Percentiles rank a stretch among this genome's conserved stretches.
Conservation (phyloP, 2,797 vertebrate genomes). For the Fistularia commersonii region DNA sequence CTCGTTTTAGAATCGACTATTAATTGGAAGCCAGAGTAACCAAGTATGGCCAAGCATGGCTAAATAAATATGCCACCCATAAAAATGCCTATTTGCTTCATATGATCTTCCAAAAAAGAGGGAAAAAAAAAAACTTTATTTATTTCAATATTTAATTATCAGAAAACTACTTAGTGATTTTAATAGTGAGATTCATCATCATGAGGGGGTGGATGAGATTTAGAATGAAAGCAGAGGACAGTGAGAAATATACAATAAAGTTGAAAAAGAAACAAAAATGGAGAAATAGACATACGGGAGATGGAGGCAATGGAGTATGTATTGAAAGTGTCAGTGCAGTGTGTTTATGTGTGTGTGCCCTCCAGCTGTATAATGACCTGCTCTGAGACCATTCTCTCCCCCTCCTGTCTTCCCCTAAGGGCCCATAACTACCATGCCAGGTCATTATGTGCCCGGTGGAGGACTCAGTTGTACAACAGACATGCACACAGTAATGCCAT, state of each 20-base stretch:
- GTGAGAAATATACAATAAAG: conserved; percentile 29
- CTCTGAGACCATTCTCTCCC: conserved; percentile 68
- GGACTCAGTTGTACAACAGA: conserved; percentile 66
- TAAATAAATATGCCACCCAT: conserved; percentile 3
- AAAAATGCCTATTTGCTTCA: background rate
- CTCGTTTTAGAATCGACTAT: conserved; percentile 43
- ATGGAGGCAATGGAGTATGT: conserved; percentile 63
- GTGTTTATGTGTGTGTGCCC: conserved; percentile 52
- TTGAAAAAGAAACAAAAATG: conserved; percentile 52
- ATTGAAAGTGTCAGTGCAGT: conserved; percentile 55
- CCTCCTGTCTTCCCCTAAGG: conserved; percentile 69
- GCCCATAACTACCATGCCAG: conserved; percentile 72
- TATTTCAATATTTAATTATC: too few relatives aligned
- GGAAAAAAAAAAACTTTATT: too few relatives aligned
- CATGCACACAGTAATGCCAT: conserved; percentile 41
- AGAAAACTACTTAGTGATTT: too few relatives aligned
- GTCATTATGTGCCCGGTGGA: conserved; percentile 80
- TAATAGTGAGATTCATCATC: too few relatives aligned
- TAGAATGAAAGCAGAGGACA: background rate
- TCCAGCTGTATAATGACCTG: conserved; percentile 75
- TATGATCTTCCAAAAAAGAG: too few relatives aligned
- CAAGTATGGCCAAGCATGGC: too few relatives aligned
- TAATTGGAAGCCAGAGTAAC: conserved; percentile 40
- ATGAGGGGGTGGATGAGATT: too few relatives aligned
- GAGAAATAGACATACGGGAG: conserved; percentile 63